These are phyloP conservation scores for Drosophila melanosoma DNA, from an alignment of 2,888 invertebrate species.

Conservation along the genomic window DNA sequence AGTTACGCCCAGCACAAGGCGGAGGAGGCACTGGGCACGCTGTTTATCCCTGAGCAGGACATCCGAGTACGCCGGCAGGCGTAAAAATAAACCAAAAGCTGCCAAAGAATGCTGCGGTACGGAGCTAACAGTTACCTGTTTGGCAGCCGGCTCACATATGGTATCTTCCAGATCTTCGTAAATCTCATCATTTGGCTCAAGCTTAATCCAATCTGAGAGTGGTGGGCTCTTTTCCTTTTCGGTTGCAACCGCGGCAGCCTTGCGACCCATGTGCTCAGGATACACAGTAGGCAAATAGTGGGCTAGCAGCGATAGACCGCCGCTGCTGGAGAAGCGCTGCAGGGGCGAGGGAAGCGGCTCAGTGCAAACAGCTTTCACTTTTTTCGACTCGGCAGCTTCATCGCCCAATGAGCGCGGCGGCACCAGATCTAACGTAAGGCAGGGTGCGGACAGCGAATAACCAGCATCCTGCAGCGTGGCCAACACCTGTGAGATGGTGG, in stretches of 20 bases:
- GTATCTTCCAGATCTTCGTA: slow-evolving; percentile 88
- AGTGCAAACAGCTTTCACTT: slow-evolving; percentile 80
- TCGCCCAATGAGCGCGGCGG: slow-evolving; percentile 44
- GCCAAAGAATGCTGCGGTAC: slow-evolving; percentile 96
- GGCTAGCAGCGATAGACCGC: slow-evolving; percentile 94
- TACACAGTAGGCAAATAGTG: slow-evolving; percentile 95
- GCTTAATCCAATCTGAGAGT: slow-evolving; percentile 85
- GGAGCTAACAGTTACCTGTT: slow-evolving; percentile 86
- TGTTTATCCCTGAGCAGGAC: slow-evolving; percentile 93
- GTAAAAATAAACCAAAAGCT: slow-evolving; percentile 94
- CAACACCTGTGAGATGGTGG: slow-evolving; percentile 87
- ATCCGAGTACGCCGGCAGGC: slow-evolving; percentile 96
- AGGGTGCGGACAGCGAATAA: slow-evolving; percentile 86
- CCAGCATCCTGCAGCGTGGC: slow-evolving; percentile 86
- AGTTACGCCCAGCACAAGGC: slow-evolving; percentile 94
- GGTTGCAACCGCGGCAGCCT: slow-evolving; percentile 86
- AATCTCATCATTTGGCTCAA: slow-evolving; percentile 87
- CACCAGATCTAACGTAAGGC: slow-evolving; percentile 83
- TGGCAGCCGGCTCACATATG: slow-evolving; percentile 86
- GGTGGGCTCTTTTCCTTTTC: slow-evolving; percentile 85
- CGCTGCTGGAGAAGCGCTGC: slow-evolving; percentile 94
- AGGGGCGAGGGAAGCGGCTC: slow-evolving; percentile 87
- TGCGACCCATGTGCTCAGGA: slow-evolving; percentile 89
- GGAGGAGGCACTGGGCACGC: slow-evolving; percentile 93
- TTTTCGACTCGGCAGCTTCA: slow-evolving; percentile 45